Evolutionary conservation across 2,888 invertebrate species (phyloP).

Genomic region (Pachydiplax longipennis): DNA sequence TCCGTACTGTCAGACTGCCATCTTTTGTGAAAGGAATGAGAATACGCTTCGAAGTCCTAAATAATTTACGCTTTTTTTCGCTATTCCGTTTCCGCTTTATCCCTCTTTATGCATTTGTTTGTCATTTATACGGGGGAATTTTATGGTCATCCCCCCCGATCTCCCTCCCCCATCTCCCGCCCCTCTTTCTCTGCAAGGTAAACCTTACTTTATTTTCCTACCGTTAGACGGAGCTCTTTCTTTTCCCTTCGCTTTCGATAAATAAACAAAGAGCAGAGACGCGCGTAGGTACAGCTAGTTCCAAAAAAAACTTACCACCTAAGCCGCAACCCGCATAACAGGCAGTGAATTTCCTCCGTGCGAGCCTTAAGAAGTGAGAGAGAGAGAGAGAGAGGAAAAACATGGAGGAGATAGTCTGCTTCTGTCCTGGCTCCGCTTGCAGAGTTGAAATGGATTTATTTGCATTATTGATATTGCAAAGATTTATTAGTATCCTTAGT

Average conservation of each 20-base stretch:
- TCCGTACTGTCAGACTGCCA: background rate
- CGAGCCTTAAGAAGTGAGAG: too few species aligned
- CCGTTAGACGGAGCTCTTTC: background rate
- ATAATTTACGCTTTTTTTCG: conserved; percentile 33
- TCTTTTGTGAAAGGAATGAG: background rate
- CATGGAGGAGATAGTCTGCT: too few species aligned
- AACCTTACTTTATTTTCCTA: background rate
- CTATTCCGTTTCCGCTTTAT: conserved; percentile 32
- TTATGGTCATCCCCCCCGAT: background rate
- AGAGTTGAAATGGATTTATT: too few species aligned
- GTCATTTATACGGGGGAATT: conserved; percentile 35
- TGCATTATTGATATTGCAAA: too few species aligned
- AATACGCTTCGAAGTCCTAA: conserved; percentile 13
- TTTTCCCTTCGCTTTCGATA: background rate
- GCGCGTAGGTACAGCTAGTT: background rate
- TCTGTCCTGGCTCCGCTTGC: too few species aligned
- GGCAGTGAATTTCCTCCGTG: too few species aligned
- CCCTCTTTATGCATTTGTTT: conserved; percentile 42
- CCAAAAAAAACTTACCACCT: too few species aligned
- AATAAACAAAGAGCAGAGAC: background rate
- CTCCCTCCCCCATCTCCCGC: background rate
- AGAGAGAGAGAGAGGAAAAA: too few species aligned
- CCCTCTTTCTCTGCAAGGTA: background rate
- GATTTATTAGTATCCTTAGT: too few species aligned
- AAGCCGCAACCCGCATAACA: too few species aligned